Conservation (phyloP, 2,113 vertebrate genomes). For the Choloepus hoffmanni region DNA sequence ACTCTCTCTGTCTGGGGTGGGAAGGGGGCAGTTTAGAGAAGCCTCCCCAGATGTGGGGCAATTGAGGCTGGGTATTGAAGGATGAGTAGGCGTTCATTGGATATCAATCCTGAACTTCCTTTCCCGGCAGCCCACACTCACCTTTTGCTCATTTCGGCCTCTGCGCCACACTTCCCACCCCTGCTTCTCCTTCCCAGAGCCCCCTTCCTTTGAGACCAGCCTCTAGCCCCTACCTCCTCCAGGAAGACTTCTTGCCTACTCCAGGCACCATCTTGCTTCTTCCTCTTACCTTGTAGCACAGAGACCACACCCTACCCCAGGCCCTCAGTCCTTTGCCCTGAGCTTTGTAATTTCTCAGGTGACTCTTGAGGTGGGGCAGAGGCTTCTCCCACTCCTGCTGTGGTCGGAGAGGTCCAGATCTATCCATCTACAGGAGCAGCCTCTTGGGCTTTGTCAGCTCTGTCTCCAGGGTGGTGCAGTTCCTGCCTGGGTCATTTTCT, state of each 20-base stretch:
- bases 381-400: not conserved
- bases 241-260: not conserved
- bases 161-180: not conserved
- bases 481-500: not conserved
- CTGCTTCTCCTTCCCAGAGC: not conserved
- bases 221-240: not conserved
- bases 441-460: not conserved
- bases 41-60: not conserved
- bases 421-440: too few relatives aligned
- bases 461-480: not conserved
- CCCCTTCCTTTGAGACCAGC: not conserved
- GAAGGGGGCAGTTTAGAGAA: not conserved
- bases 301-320: not conserved
- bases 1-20: not conserved
- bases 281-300: not conserved
- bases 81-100: not conserved
- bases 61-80: not conserved
- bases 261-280: not conserved
- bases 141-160: not conserved
- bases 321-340: not conserved
- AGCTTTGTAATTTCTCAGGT: not conserved
- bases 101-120: not conserved
- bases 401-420: too few relatives aligned
- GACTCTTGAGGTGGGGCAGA: not conserved
- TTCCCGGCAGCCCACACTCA: not conserved